Evolutionary conservation across 2,888 invertebrate species (phyloP), one percentile per base, ranked within the genome.

Genomic region (Xylophagus ater): DNA sequence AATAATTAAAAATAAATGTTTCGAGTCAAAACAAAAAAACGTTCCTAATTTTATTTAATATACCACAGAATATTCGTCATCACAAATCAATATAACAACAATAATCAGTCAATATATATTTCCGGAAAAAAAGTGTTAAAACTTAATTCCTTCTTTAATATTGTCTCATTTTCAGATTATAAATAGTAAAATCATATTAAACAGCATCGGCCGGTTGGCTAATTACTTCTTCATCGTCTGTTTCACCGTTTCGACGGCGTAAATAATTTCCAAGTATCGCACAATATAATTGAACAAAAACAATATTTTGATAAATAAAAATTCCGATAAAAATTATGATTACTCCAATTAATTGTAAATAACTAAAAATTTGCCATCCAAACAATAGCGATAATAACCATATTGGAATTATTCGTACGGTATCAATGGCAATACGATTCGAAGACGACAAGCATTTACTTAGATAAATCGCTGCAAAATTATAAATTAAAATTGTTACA

Each of bases 381-480:
- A 67, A 0, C 66, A 37, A 63, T 30, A 96, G 67, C 1, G 85
- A 82, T 37, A 86, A 74, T 43, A 74, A 66, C 93, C 93, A 97
- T 53, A 94, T 85, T n/a, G 92, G 73, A 31, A 93, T 68, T 0
- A 90, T 89, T 47, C 93, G 68, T n/a, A 87, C 70, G 36, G 83
- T 84, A 59, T 93, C 92, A 32, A 92, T 68, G 9, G 93, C 82
- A 81, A 90, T 85, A 46, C 92, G 71, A 3, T 88, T 87, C 0
- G 89, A 90, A 2, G 94, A 92, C 2, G 87, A 92, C 54, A 92
- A 74, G 61, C 92, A 88, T 66, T 93, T 94, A 1, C 92, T 89
- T 4, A 96, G 85, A 55, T 84, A 85, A 46, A 93, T 78, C 8
- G 90, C 90, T 47, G 88, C 80, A 62, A 86, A 93, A 62, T 89